phyloP scores from a whole-genome alignment of 1,140 invertebrate species.

The Rhizoglyphus robini region DNA sequence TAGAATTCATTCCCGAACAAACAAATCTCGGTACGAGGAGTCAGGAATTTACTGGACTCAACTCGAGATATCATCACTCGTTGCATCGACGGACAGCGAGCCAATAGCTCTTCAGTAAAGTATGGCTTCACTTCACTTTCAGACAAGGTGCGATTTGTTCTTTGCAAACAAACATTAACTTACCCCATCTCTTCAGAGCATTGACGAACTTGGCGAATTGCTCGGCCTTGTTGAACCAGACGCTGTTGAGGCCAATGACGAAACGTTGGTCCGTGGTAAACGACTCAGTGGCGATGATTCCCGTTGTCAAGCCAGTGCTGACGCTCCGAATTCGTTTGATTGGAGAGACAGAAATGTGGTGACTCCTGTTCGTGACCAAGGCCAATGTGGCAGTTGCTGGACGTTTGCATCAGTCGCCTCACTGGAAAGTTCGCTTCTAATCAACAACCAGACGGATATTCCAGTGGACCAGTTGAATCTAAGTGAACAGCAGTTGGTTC shows the following conservation, averaged over 20 bases:
- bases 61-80: too few species aligned
- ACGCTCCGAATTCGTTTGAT: slow-evolving; percentile 30
- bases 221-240: neutral
- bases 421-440: slow-evolving; percentile 5
- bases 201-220: neutral
- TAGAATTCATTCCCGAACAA: too few species aligned
- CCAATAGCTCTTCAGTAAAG: too few species aligned
- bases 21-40: too few species aligned
- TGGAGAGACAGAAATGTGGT: neutral
- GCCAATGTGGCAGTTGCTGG: slow-evolving; percentile 21
- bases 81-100: too few species aligned
- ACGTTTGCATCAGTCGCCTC: slow-evolving; percentile 48
- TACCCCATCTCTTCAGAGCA: too few species aligned
- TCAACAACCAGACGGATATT: neutral
- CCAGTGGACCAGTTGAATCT: neutral
- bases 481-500: slow-evolving; percentile 51
- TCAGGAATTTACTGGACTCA: too few species aligned
- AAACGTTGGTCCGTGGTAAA: neutral
- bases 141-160: too few species aligned
- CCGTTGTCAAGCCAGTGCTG: neutral
- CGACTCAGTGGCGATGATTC: neutral
- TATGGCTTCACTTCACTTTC: neutral
- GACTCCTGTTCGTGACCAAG: slow-evolving; percentile 6
- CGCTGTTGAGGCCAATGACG: neutral
- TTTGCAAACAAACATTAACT: too few species aligned